These are phyloP conservation scores for Montipora foliosa DNA, from an alignment of 64 coral and sea anemone genomes.

Conservation along the genomic window DNA sequence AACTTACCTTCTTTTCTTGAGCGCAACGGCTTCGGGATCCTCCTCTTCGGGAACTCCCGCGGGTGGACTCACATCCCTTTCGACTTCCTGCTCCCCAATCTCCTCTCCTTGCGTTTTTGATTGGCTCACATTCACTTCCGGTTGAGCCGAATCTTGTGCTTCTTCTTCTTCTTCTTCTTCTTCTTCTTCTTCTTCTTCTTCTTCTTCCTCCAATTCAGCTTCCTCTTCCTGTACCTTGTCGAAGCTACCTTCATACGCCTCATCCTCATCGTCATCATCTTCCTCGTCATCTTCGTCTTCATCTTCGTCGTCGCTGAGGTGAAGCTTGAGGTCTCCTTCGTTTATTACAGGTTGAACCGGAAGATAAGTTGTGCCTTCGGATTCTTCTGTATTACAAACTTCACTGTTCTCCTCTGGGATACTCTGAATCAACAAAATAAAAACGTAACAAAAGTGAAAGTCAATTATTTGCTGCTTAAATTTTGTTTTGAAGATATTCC, in stretches of 20 bases:
- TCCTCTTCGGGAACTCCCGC: slow-evolving; percentile 65
- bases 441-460: background rate
- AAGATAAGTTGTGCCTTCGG: background rate
- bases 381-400: background rate
- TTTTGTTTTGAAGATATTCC: no score
- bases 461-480: no score
- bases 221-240: slow-evolving; percentile 66
- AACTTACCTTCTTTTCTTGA: slow-evolving; percentile 96
- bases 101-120: slow-evolving; percentile 50
- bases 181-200: slow-evolving; percentile 10
- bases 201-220: slow-evolving; percentile 41
- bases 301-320: slow-evolving; percentile 70
- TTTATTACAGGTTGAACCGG: slow-evolving; percentile 2
- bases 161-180: background rate
- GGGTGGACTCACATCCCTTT: slow-evolving; percentile 45
- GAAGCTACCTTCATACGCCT: slow-evolving; percentile 35
- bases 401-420: slow-evolving; percentile 84
- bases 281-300: slow-evolving; percentile 25
- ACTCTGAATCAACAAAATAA: slow-evolving; percentile 45
- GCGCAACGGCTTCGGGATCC: slow-evolving; percentile 91
- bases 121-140: slow-evolving; percentile 64
- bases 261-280: slow-evolving; percentile 75
- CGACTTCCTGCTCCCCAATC: slow-evolving; percentile 66
- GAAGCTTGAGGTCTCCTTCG: slow-evolving; percentile 41
- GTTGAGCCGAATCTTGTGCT: slow-evolving; percentile 44